Conservation (phyloP, 2,113 vertebrate species). For the Sminthopsis crassicaudata region DNA sequence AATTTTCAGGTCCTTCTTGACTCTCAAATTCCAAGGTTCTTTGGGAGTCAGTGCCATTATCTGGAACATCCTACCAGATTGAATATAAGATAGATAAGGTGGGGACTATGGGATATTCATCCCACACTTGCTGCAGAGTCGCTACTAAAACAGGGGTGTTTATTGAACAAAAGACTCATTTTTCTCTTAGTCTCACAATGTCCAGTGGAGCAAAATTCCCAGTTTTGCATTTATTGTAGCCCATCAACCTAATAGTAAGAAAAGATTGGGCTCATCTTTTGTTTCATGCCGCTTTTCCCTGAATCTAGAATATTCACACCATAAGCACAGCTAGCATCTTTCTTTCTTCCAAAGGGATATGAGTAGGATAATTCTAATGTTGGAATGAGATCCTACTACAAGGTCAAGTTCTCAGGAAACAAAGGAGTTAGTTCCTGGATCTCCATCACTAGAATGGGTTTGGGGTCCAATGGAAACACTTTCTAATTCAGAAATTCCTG, state of each 20-base stretch:
- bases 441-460: not conserved
- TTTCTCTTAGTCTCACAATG: constrained; percentile 23
- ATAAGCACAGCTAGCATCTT: constrained; percentile 54
- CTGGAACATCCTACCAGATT: constrained; percentile 12
- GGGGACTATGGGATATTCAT: not conserved
- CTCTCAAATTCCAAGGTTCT: not conserved
- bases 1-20: not conserved
- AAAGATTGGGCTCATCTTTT: not conserved
- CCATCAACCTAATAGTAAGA: not conserved
- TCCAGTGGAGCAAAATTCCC: constrained; percentile 27
- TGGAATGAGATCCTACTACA: constrained; percentile 58
- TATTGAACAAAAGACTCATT: not conserved
- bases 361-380: not conserved
- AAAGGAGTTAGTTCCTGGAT: constrained; percentile 53
- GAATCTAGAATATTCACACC: constrained; percentile 58
- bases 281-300: constrained; percentile 42
- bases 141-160: not conserved
- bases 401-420: constrained; percentile 58
- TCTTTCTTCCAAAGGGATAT: constrained; percentile 52
- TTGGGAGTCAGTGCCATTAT: constrained; percentile 4
- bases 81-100: constrained; percentile 36
- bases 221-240: not conserved
- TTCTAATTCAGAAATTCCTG: constrained; percentile 34
- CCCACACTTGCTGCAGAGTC: not conserved
- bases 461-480: not conserved